Evolutionary conservation across 1,140 invertebrate genomes (phyloP), one percentile per base, ranked within the genome.

Genomic region (Liolophura sinensis): DNA sequence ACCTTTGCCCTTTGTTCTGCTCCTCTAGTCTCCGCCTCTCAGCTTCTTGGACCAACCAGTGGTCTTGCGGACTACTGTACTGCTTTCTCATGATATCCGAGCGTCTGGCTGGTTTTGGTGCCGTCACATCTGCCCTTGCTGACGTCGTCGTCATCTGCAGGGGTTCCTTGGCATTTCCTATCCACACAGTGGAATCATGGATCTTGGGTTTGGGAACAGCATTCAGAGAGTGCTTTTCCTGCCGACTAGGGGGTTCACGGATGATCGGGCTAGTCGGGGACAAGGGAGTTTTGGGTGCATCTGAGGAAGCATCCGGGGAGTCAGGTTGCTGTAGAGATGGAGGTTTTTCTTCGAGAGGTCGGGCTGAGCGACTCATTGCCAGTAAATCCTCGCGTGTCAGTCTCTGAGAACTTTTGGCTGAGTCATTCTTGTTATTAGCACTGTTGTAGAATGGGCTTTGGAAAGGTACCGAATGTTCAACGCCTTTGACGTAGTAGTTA

Each of bases 21-120:
- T 75, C 68, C 15, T 74, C 77, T 16, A 76, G 52, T 58, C 83
- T 67, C 59, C 95, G 87, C 54, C 95, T 91, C 80, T 97, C 95
- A 0, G 95, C 95, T 84, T 98, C 95, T 89, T 97, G 87, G 7
- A 82, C 73, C 50, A 84, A 46, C 78, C 82, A 84, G 62, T 82
- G 78, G 50, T 79, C 73, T 62, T 77, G 68, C 55, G 78, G 79
- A 69, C 77, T 79, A 12, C 66, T 70, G 62, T 68, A 68, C 64
- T 73, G 67, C 14, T 55, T 62, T 27, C 51, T 61, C 64, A 58
- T 60, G 54, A 63, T 64, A 40, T 52, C 46, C 24, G 24, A 60
- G 65, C 15, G 46, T 49, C 12, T 66, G 60, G 18, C 58, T 40
- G 31, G 61, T 20, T 31, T 22, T n/a, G 64, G 24, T 16, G 15